Evolutionary conservation across 2,888 invertebrate genomes (phyloP), one percentile per base, ranked within the genome.

Genomic region (Leptodirus hochenwartii): DNA sequence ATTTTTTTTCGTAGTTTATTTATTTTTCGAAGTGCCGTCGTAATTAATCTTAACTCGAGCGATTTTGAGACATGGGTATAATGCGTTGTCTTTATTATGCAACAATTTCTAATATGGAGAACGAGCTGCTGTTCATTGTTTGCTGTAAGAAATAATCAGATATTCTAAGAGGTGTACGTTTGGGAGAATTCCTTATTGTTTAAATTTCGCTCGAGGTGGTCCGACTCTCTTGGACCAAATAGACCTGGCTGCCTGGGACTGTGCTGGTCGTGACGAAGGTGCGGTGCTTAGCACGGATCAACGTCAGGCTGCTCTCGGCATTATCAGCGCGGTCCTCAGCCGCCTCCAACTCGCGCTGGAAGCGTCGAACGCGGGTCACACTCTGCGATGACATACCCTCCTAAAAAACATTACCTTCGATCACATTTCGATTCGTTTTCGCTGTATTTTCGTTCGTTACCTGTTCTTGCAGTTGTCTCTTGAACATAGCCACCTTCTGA

Each of bases 221-320:
- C 47, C 66, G 76, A 56, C 78, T 74, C 62, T 84, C 84, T 64
- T 82, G 81, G 44, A 85, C 84, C 58, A 85, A 68, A 63, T 84
- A 84, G 48, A 85, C 82, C 63, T 81, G 81, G 52, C 84, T 84
- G 49, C 85, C 85, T 59, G 87, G 87, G 49, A 85, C 80, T 46
- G 81, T 74, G 58, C 80, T 82, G 58, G 87, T 85, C 66, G 88
- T 88, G 53, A 90, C 88, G 63, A 90, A 90, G 58, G 88, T 85
- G 66, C 93, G 88, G 69, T 93, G 93, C 69, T 95, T 93, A 64
- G 93, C 88, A 51, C 93, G 80, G 66, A 93, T 90, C 59, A 93
- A 67, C 47, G 80, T 77, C 56, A 93, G 69, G 61, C 82, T 90
- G 69, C 81, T 82, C 64, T 93, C 91, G 46, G 91, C 91, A 46